Conservation (phyloP, 2,113 vertebrate genomes). For the Ranitomeya imitator region DNA sequence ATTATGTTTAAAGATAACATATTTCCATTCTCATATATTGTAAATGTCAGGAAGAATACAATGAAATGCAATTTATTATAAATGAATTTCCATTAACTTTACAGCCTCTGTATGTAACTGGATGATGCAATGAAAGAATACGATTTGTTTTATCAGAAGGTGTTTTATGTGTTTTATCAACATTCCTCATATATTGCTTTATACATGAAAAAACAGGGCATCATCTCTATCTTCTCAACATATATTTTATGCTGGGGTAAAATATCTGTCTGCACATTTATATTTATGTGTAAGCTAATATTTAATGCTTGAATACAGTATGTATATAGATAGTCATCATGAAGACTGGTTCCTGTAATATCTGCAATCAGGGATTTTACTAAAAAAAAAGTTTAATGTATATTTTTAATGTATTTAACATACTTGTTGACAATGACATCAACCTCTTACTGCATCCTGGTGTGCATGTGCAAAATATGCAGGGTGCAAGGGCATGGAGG, state of each 20-base stretch:
- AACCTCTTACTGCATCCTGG: too few relatives aligned
- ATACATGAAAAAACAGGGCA: neutral
- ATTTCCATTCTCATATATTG: conserved; percentile 41
- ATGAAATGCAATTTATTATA: conserved; percentile 53
- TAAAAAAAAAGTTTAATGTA: too few relatives aligned
- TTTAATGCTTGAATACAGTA: neutral
- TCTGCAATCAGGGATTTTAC: too few relatives aligned
- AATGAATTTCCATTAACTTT: conserved; percentile 54
- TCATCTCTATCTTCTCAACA: neutral
- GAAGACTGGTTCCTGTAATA: too few relatives aligned
- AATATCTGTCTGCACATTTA: neutral
- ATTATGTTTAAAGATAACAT: conserved; percentile 46
- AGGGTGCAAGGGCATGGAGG: too few relatives aligned
- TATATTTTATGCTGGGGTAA: neutral
- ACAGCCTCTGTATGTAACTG: conserved; percentile 20
- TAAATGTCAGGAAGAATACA: conserved; percentile 50
- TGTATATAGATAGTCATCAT: too few relatives aligned
- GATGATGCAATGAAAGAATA: conserved; percentile 40
- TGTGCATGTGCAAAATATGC: too few relatives aligned
- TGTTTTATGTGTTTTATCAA: conserved; percentile 21
- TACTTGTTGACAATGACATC: too few relatives aligned
- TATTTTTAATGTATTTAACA: too few relatives aligned
- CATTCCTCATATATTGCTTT: neutral
- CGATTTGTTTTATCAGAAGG: conserved; percentile 34
- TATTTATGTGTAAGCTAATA: neutral